Evolutionary conservation across 64 coral and sea anemone species (phyloP).

Genomic region (Stichodactyla helianthus): DNA sequence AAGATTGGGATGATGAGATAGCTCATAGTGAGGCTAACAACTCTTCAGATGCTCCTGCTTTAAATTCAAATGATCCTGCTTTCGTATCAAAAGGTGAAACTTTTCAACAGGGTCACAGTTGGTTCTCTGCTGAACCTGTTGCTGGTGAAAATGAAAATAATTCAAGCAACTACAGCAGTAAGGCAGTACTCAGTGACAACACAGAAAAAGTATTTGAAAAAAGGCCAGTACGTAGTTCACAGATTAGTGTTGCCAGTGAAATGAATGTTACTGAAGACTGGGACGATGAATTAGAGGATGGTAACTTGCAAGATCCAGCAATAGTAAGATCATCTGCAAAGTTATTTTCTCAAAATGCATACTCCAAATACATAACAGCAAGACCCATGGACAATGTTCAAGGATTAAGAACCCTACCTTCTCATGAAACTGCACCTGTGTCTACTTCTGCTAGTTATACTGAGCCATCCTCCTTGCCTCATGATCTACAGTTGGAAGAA

Average conservation of each 20-base stretch:
- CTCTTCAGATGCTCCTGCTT: not conserved
- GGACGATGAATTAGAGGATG: not conserved
- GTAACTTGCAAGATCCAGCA: not conserved
- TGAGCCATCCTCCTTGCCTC: too few species aligned
- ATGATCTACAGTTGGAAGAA: not conserved
- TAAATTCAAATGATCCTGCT: not conserved
- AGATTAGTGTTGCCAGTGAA: not conserved
- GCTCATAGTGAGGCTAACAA: not conserved
- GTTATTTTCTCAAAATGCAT: not conserved
- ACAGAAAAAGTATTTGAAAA: not conserved
- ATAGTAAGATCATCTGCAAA: not conserved
- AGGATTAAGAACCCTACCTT: not conserved
- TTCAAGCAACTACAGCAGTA: too few species aligned
- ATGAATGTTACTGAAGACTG: not conserved
- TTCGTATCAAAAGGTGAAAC: not conserved
- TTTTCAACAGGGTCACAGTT: not conserved
- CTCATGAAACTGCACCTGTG: not conserved
- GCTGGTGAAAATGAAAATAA: not conserved
- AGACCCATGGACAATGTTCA: not conserved
- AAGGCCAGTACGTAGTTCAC: not conserved
- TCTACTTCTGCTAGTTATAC: not conserved
- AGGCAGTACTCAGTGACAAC: not conserved
- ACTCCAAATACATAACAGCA: not conserved
- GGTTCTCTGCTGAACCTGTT: not conserved
- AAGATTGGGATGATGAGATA: constrained; percentile 5